Evolutionary conservation across 64 coral and sea anemone species (phyloP).

Genomic region (Porites lutea): DNA sequence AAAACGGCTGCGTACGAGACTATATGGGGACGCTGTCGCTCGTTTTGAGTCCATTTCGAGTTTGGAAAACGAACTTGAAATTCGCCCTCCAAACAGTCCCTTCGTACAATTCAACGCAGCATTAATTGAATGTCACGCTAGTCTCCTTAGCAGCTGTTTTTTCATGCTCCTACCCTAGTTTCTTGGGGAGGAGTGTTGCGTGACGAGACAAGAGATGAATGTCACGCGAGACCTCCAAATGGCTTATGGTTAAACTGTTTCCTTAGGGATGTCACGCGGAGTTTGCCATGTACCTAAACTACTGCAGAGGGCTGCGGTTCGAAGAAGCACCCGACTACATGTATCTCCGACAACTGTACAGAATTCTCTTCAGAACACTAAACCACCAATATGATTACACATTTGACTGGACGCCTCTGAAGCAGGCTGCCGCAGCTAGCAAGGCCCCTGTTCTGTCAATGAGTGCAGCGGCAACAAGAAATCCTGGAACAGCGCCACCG

Average conservation of each 20-base stretch:
- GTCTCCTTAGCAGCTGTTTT: too few relatives aligned
- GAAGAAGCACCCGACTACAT: conserved; percentile 99
- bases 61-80: too few relatives aligned
- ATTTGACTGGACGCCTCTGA: conserved; percentile 96
- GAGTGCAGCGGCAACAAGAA: conserved; percentile 76
- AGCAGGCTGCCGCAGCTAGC: conserved; percentile 81
- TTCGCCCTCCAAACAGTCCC: too few relatives aligned
- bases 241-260: neutral
- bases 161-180: too few relatives aligned
- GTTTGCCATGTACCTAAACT: conserved; percentile 99
- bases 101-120: too few relatives aligned
- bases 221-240: too few relatives aligned
- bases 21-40: too few relatives aligned
- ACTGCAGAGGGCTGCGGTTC: conserved; percentile 94
- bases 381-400: conserved; percentile 98
- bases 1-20: too few relatives aligned
- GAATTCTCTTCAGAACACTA: conserved; percentile 96
- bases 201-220: too few relatives aligned
- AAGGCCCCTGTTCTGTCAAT: conserved; percentile 63
- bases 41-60: too few relatives aligned
- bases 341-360: conserved; percentile 95
- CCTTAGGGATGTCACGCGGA: conserved; percentile 91
- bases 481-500: conserved; percentile 68
- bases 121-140: too few relatives aligned
- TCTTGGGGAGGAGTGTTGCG: too few relatives aligned